These are phyloP conservation scores for Lepisosteus oculatus DNA, from an alignment of 2,113 vertebrate genomes.

Conservation along the genomic window DNA sequence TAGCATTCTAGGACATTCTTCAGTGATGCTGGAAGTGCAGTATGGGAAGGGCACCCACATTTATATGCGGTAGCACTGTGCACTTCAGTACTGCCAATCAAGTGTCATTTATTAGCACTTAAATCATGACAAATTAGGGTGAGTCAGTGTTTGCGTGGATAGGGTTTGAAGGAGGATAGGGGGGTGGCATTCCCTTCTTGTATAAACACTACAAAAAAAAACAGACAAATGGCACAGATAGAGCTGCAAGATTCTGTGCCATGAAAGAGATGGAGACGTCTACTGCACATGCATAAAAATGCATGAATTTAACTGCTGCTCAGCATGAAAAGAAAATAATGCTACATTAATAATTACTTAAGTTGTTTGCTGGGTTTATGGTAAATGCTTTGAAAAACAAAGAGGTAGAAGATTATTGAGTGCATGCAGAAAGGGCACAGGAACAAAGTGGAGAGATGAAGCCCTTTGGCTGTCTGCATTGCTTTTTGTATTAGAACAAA, in stretches of 20 bases:
- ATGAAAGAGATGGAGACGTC: background rate
- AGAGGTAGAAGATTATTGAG: slow-evolving; percentile 20
- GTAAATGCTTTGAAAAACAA: slow-evolving; percentile 11
- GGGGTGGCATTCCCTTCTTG: slow-evolving; percentile 4
- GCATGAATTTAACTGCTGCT: slow-evolving; percentile 15
- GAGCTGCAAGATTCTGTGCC: background rate
- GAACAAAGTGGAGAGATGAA: slow-evolving; percentile 46
- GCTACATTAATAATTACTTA: slow-evolving; percentile 22
- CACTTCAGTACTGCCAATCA: slow-evolving; percentile 13
- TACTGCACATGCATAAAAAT: slow-evolving; percentile 16
- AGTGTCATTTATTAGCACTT: slow-evolving; percentile 18
- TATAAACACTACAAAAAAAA: slow-evolving; percentile 15
- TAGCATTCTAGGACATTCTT: background rate
- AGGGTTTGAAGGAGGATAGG: slow-evolving; percentile 10
- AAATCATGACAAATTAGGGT: slow-evolving; percentile 19
- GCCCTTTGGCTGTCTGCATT: slow-evolving; percentile 69
- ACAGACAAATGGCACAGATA: slow-evolving; percentile 1
- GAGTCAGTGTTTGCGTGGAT: slow-evolving; percentile 18
- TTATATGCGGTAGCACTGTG: slow-evolving; percentile 8
- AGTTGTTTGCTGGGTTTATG: slow-evolving; percentile 17
- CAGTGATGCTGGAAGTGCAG: background rate
- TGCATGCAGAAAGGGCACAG: slow-evolving; percentile 18
- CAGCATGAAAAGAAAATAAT: slow-evolving; percentile 17
- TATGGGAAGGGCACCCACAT: background rate
- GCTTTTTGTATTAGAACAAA: slow-evolving; percentile 77